Conservation (phyloP, 2,113 vertebrate species). For the Dascyllus trimaculatus region DNA sequence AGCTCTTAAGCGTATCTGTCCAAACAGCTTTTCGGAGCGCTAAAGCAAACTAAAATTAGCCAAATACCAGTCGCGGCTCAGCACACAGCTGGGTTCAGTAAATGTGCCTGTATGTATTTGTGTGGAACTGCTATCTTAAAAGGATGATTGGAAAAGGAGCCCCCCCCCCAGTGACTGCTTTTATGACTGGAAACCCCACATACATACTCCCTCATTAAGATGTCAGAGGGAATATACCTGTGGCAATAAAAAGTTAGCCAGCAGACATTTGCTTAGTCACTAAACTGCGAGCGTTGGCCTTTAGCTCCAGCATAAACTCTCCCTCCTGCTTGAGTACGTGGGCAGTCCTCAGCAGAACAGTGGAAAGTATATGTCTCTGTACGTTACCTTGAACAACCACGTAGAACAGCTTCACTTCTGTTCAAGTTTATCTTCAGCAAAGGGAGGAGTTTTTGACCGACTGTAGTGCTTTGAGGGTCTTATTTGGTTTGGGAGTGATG, state of each 20-base stretch:
- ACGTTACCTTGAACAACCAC: too few species aligned
- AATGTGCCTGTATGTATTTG: constrained; percentile 52
- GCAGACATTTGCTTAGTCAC: constrained; percentile 58
- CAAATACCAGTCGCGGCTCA: constrained; percentile 11
- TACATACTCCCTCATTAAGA: constrained; percentile 54
- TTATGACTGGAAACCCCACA: constrained; percentile 62
- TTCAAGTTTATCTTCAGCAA: too few species aligned
- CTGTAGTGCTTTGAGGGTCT: too few species aligned
- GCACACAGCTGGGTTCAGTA: constrained; percentile 36
- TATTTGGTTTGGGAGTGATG: too few species aligned
- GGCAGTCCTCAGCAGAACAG: constrained; percentile 10
- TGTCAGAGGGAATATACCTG: constrained; percentile 63
- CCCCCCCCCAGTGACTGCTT: constrained; percentile 22
- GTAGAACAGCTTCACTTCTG: too few species aligned
- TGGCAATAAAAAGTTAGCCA: constrained; percentile 50
- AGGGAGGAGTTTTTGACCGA: too few species aligned
- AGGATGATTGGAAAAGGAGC: constrained; percentile 37
- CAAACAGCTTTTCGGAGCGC: constrained; percentile 26
- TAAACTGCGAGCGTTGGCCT: constrained; percentile 37
- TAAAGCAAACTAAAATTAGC: constrained; percentile 32
- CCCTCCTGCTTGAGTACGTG: neutral
- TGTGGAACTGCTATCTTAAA: constrained; percentile 42
- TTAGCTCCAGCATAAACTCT: constrained; percentile 26
- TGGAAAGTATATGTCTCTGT: neutral
- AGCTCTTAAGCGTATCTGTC: neutral